phyloP scores from a whole-genome alignment of 2,797 vertebrate species.

The Synaphobranchus kaupii region DNA sequence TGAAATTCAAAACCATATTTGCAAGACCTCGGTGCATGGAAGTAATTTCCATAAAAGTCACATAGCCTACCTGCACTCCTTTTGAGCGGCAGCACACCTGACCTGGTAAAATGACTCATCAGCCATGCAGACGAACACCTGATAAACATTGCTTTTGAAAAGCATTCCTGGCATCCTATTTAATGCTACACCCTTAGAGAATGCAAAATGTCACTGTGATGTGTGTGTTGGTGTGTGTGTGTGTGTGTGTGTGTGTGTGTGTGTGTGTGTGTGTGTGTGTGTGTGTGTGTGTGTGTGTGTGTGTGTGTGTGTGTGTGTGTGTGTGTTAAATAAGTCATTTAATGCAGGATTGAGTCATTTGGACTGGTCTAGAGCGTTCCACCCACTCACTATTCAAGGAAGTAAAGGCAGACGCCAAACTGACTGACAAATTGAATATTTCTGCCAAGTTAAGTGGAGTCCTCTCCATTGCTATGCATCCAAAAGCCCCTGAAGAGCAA shows the following conservation, averaged over 20 bases:
- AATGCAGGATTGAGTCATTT: not conserved
- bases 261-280: not conserved
- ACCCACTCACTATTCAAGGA: not conserved
- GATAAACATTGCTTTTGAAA: not conserved
- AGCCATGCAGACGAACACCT: not conserved
- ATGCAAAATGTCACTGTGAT: not conserved
- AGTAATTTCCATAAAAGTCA: not conserved
- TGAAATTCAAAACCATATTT: not conserved
- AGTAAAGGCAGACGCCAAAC: not conserved
- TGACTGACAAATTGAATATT: not conserved
- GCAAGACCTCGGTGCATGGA: not conserved
- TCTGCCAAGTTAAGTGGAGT: not conserved
- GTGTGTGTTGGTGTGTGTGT: not conserved
- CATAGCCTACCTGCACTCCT: not conserved
- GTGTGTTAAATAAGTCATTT: not conserved
- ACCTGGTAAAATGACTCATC: not conserved
- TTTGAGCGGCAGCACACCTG: constrained; percentile 9
- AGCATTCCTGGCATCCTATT: not conserved
- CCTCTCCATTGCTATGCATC: not conserved
- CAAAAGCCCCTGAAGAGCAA: not conserved
- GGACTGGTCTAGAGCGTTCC: not conserved
- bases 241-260: not conserved
- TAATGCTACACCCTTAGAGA: not conserved
- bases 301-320: not conserved
- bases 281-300: not conserved